Evolutionary conservation across 2,113 vertebrate genomes (phyloP).

Genomic region (Synchiropus splendidus): DNA sequence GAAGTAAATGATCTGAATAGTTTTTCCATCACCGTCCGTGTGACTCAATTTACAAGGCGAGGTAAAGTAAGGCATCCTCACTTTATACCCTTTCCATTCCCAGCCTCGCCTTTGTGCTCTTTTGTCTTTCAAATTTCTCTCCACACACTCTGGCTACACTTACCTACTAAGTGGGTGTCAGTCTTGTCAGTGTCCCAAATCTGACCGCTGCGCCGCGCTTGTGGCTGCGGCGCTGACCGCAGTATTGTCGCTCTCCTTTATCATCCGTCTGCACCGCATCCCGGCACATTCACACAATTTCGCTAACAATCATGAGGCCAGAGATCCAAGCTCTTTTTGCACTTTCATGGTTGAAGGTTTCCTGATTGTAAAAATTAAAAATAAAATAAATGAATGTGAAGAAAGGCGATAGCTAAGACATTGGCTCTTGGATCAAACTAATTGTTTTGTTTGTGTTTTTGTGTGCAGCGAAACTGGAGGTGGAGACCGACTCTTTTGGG

Average conservation of each 20-base stretch:
- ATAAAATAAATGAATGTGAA: too few species aligned
- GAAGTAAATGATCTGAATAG: too few species aligned
- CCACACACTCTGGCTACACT: slow-evolving; percentile 17
- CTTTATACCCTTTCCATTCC: slow-evolving; percentile 49
- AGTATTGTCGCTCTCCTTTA: slow-evolving; percentile 34
- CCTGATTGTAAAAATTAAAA: too few species aligned
- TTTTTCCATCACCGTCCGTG: too few species aligned
- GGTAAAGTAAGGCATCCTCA: slow-evolving; percentile 74
- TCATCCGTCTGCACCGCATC: neutral
- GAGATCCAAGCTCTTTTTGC: too few species aligned
- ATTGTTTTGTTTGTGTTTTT: slow-evolving; percentile 20
- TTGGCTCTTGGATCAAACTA: slow-evolving; percentile 3
- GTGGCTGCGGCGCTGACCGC: slow-evolving; percentile 42
- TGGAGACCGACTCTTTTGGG: slow-evolving; percentile 96
- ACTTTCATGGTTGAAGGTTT: too few species aligned
- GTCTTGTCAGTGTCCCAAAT: slow-evolving; percentile 59
- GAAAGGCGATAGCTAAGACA: too few species aligned
- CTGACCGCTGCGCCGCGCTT: slow-evolving; percentile 47
- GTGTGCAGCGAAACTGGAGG: slow-evolving; percentile 86
- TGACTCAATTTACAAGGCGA: slow-evolving; percentile 74
- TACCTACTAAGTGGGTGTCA: slow-evolving; percentile 59
- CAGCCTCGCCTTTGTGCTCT: slow-evolving; percentile 27
- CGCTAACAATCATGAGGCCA: too few species aligned
- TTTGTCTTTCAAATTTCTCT: slow-evolving; percentile 41
- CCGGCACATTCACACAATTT: neutral